Conservation (phyloP, 1,140 invertebrate species). For the Sarcophaga peregrina region DNA sequence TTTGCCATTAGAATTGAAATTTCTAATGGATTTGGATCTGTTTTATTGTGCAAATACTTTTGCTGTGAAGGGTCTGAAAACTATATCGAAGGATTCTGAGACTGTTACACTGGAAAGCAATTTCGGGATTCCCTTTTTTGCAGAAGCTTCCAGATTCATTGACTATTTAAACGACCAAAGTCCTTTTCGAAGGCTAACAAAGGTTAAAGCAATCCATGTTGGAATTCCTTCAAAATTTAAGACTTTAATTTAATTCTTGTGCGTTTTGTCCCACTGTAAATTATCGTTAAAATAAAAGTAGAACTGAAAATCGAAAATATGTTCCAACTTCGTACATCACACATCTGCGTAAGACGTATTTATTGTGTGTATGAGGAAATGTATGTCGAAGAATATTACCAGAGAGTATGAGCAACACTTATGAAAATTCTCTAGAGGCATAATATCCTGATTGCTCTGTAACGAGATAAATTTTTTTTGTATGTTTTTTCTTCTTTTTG, state of each 20-base stretch:
- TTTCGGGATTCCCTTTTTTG: no score
- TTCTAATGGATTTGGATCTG: no score
- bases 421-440: background rate
- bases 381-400: background rate
- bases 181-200: no score
- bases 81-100: no score
- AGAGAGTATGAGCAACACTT: conserved; percentile 5
- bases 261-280: background rate
- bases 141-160: no score
- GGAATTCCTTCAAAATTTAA: background rate
- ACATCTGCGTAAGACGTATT: background rate
- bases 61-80: no score
- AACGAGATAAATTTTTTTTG: conserved; percentile 30
- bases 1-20: no score
- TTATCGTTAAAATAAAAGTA: background rate
- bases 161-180: no score
- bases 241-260: background rate
- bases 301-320: background rate
- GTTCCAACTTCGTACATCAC: background rate
- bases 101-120: no score
- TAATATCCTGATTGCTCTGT: conserved; percentile 36
- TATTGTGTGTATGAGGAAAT: background rate
- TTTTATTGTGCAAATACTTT: no score
- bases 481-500: no score
- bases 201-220: no score